Conservation (phyloP, 2,113 vertebrate species). For the Gallinago jamesoni region DNA sequence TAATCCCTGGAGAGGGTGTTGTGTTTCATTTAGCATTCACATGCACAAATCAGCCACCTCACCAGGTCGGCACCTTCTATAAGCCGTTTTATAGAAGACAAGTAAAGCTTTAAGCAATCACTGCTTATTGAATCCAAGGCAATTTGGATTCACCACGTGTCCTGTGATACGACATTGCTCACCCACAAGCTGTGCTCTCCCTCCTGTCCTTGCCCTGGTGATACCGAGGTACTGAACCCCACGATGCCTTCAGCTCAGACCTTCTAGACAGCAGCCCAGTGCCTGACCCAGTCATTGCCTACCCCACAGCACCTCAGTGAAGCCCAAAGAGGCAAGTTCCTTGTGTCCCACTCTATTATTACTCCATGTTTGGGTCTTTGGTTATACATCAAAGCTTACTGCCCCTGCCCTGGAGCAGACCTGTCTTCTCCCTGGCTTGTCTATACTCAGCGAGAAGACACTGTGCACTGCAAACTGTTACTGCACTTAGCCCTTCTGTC, state of each 20-base stretch:
- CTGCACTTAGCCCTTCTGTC: neutral
- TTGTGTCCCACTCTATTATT: neutral
- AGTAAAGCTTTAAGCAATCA: neutral
- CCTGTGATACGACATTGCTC: neutral
- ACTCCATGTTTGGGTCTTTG: accelerated
- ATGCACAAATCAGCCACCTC: neutral
- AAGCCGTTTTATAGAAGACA: neutral
- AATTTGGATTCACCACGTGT: neutral
- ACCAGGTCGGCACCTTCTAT: neutral
- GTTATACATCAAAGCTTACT: neutral
- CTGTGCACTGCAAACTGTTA: neutral
- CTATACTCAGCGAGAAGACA: neutral
- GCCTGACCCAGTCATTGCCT: neutral
- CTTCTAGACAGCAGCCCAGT: neutral
- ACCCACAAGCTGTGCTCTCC: neutral
- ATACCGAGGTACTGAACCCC: neutral
- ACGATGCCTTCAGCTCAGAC: neutral
- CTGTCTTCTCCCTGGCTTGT: neutral
- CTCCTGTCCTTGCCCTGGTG: neutral
- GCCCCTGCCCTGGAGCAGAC: neutral
- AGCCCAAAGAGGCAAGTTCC: neutral
- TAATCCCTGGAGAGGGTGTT: neutral
- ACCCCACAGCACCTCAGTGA: neutral
- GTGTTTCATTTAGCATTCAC: neutral
- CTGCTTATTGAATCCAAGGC: neutral